Evolutionary conservation across 2,113 vertebrate genomes (phyloP).

Genomic region (Andinoacara biseriatus): DNA sequence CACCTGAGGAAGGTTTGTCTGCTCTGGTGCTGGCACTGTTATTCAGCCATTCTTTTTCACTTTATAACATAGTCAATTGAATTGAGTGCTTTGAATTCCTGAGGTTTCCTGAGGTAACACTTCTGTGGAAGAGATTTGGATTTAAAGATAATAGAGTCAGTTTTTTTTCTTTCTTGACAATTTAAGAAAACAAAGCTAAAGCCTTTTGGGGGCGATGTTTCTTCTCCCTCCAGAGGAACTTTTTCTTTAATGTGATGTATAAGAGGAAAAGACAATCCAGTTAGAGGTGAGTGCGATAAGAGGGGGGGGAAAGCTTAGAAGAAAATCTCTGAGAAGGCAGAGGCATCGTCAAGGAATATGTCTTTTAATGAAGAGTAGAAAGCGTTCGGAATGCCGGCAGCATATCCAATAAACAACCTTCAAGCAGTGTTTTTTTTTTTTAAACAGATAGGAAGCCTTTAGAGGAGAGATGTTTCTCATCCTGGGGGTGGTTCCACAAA

Average conservation of each 20-base stretch:
- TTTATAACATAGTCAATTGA: conserved; percentile 39
- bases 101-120: conserved; percentile 27
- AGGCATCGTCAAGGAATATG: conserved; percentile 9
- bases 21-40: conserved; percentile 38
- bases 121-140: conserved; percentile 37
- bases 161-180: conserved; percentile 21
- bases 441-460: conserved; percentile 24
- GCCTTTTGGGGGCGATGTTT: conserved; percentile 15
- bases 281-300: conserved; percentile 30
- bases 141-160: conserved; percentile 42
- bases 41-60: conserved; percentile 42
- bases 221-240: conserved; percentile 2
- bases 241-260: conserved; percentile 33
- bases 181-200: conserved; percentile 36
- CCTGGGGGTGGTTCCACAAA: not conserved
- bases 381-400: conserved; percentile 22
- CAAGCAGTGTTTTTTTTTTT: conserved; percentile 2
- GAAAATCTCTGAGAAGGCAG: conserved; percentile 15
- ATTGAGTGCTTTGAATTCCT: conserved; percentile 36
- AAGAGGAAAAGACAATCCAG: conserved; percentile 48
- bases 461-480: conserved; percentile 11
- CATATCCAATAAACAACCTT: conserved; percentile 46
- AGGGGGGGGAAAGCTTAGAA: not conserved
- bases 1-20: conserved; percentile 50
- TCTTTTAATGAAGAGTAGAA: conserved; percentile 47